Conservation (phyloP, 2,113 vertebrate species). For the Prochilodus magdalenae region DNA sequence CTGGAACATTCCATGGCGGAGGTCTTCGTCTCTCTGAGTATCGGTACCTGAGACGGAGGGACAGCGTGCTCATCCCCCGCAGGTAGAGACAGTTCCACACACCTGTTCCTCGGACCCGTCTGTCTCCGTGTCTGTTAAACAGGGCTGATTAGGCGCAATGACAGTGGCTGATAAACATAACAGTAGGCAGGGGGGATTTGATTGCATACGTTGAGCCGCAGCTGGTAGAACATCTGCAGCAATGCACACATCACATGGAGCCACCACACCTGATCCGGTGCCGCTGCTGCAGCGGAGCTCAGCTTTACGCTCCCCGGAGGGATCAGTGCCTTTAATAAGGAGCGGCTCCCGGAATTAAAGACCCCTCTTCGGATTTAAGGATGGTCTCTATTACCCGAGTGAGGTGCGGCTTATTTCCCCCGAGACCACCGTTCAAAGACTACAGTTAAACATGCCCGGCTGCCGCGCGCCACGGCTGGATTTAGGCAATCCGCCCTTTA, state of each 20-base stretch:
- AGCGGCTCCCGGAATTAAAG: slow-evolving; percentile 50
- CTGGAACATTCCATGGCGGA: too few relatives aligned
- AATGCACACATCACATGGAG: background rate
- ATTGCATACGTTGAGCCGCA: background rate
- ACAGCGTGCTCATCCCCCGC: too few relatives aligned
- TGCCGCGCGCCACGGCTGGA: slow-evolving; percentile 45
- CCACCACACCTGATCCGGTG: background rate
- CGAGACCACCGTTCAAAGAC: slow-evolving; percentile 62
- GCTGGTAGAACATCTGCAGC: background rate
- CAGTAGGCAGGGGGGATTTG: background rate
- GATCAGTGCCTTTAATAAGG: slow-evolving; percentile 47
- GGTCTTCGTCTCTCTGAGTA: too few relatives aligned
- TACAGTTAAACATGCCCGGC: slow-evolving; percentile 57
- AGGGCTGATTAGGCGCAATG: too few relatives aligned
- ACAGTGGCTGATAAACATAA: background rate
- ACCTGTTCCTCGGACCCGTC: too few relatives aligned
- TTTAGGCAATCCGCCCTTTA: slow-evolving; percentile 67
- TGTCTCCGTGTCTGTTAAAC: too few relatives aligned
- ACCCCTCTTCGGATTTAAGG: slow-evolving; percentile 58
- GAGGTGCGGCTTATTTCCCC: slow-evolving; percentile 65
- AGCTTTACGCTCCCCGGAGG: too few relatives aligned
- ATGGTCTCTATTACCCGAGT: slow-evolving; percentile 58
- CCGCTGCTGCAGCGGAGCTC: too few relatives aligned
- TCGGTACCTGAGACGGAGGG: too few relatives aligned
- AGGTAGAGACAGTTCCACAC: too few relatives aligned